These are phyloP conservation scores for Hypena proboscidalis DNA, from an alignment of 2,888 invertebrate species.

Conservation along the genomic window DNA sequence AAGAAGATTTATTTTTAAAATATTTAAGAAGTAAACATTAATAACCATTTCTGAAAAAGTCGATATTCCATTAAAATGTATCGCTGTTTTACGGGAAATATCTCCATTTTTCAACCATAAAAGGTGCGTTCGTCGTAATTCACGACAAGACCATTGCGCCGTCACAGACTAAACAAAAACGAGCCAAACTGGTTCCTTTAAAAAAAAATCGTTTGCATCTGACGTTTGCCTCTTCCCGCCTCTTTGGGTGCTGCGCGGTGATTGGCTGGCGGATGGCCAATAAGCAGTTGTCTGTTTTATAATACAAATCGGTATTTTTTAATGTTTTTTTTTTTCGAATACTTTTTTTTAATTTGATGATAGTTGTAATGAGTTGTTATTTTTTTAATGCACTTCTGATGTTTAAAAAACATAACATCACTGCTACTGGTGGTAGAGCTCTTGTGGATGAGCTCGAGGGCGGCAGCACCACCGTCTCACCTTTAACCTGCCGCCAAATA, in stretches of 20 bases:
- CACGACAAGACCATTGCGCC: conserved; percentile 53
- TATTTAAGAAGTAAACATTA: too few species aligned
- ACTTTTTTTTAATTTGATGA: conserved; percentile 3
- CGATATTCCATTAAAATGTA: conserved; percentile 17
- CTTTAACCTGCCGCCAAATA: too few species aligned
- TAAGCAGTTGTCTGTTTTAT: conserved; percentile 54
- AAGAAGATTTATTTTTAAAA: too few species aligned
- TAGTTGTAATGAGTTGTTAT: background rate
- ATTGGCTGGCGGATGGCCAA: conserved; percentile 71
- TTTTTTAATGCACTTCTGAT: too few species aligned
- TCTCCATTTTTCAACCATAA: conserved; percentile 15
- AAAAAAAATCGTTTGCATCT: conserved; percentile 78
- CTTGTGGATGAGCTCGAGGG: too few species aligned
- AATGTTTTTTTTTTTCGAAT: conserved; percentile 33
- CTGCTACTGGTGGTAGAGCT: too few species aligned
- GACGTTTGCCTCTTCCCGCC: conserved; percentile 82
- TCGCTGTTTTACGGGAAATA: conserved; percentile 8
- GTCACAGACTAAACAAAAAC: conserved; percentile 63
- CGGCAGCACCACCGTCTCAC: too few species aligned
- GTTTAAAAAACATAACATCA: too few species aligned
- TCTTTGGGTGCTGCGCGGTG: conserved; percentile 53
- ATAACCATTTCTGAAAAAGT: background rate
- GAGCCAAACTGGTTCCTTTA: conserved; percentile 62
- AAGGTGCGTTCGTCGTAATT: conserved; percentile 43
- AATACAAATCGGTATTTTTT: conserved; percentile 51